These are phyloP conservation scores for Oppia nitens DNA, from an alignment of 1,140 invertebrate genomes.

Conservation along the genomic window DNA sequence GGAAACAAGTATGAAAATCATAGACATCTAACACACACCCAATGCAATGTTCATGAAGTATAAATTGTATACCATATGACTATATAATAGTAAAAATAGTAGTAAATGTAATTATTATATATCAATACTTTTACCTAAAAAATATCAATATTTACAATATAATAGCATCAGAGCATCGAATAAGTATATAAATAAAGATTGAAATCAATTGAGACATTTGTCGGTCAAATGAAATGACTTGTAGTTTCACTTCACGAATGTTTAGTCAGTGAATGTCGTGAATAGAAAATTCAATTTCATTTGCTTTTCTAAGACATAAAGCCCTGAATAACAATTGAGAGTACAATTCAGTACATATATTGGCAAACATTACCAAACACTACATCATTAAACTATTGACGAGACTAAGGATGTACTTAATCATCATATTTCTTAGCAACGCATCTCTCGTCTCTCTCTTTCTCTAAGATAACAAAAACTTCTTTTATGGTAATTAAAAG, in stretches of 20 bases:
- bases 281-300: background rate
- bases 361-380: background rate
- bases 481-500: background rate
- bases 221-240: too few relatives aligned
- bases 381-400: background rate
- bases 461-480: background rate
- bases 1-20: background rate
- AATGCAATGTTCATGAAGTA: background rate
- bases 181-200: too few relatives aligned
- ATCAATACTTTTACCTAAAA: too few relatives aligned
- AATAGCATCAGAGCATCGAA: too few relatives aligned
- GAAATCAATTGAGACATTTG: too few relatives aligned
- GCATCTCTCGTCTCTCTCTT: background rate
- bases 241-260: too few relatives aligned
- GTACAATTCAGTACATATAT: too few relatives aligned
- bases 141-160: too few relatives aligned
- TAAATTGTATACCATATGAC: too few relatives aligned
- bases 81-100: too few relatives aligned
- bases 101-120: too few relatives aligned
- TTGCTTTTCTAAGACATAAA: background rate
- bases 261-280: too few relatives aligned
- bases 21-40: background rate
- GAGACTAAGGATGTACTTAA: background rate
- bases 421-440: background rate
- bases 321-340: background rate